Evolutionary conservation across 1,140 invertebrate genomes (phyloP).

Genomic region (Battus philenor): DNA sequence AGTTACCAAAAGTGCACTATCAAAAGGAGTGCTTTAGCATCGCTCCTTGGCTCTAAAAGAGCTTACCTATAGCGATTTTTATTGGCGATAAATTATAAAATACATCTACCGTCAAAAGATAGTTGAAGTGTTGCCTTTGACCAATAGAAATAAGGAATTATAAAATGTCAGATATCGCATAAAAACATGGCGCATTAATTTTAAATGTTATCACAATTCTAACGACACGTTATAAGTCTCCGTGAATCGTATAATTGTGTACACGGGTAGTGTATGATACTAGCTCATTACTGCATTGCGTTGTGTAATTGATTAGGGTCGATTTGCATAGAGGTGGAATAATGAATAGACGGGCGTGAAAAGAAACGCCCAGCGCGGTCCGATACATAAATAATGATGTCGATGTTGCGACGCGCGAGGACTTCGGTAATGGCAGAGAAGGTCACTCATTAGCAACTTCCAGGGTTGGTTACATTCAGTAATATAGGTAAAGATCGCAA

Average conservation of each 20-base stretch:
- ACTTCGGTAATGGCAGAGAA: neutral
- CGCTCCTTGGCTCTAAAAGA: too few relatives aligned
- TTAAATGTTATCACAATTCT: neutral
- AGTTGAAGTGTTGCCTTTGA: too few relatives aligned
- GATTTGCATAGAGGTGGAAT: slow-evolving; percentile 10
- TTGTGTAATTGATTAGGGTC: slow-evolving; percentile 1
- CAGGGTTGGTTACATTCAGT: too few relatives aligned
- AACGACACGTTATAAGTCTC: slow-evolving; percentile 3
- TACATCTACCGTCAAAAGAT: too few relatives aligned
- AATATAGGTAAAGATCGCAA: too few relatives aligned
- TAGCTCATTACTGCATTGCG: slow-evolving; percentile 2
- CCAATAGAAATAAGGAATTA: too few relatives aligned
- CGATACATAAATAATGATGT: neutral
- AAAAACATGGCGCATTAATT: slow-evolving; percentile 1
- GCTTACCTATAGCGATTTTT: too few relatives aligned
- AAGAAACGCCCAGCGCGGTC: slow-evolving; percentile 6
- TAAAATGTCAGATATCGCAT: too few relatives aligned
- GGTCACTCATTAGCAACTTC: too few relatives aligned
- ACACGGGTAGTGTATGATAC: neutral
- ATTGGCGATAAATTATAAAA: too few relatives aligned
- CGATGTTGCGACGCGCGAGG: neutral
- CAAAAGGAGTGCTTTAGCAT: too few relatives aligned
- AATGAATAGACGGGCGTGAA: slow-evolving; percentile 5
- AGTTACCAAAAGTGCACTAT: too few relatives aligned
- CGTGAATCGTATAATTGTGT: slow-evolving; percentile 4